Evolutionary conservation across 2,888 invertebrate species (phyloP).

Genomic region (Spialia ferax): DNA sequence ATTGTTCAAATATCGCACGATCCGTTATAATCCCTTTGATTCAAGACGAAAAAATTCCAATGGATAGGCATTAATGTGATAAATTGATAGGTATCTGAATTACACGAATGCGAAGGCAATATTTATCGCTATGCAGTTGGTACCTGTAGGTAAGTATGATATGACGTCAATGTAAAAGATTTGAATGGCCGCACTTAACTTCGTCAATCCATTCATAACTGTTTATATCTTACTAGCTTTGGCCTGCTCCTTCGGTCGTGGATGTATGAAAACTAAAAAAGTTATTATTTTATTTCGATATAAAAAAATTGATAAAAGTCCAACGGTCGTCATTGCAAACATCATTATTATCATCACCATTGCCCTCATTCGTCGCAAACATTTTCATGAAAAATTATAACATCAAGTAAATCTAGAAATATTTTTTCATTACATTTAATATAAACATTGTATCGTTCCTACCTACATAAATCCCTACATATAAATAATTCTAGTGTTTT

Average conservation of each 20-base stretch:
- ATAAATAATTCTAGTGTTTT: too few species aligned
- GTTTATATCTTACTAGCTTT: conserved; percentile 8
- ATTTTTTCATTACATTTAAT: too few species aligned
- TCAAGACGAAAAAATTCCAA: conserved; percentile 16
- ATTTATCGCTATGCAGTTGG: conserved; percentile 14
- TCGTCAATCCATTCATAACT: conserved; percentile 21
- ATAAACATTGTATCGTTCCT: too few species aligned
- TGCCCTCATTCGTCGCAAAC: too few species aligned
- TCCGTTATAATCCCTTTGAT: conserved; percentile 21
- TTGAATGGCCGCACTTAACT: background rate
- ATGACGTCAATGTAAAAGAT: conserved; percentile 17
- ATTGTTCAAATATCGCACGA: background rate
- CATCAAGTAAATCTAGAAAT: too few species aligned
- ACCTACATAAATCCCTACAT: too few species aligned
- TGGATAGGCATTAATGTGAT: conserved; percentile 15
- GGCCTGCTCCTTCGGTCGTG: background rate
- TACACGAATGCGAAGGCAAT: background rate
- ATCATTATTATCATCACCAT: too few species aligned
- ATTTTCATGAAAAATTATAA: too few species aligned
- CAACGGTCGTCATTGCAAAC: background rate
- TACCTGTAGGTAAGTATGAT: background rate
- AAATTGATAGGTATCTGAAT: conserved; percentile 9
- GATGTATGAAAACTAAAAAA: background rate
- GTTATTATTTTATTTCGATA: background rate
- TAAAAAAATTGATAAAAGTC: too few species aligned